Conservation (phyloP, 2,797 vertebrate genomes). For the Arctocebus calabarensis region DNA sequence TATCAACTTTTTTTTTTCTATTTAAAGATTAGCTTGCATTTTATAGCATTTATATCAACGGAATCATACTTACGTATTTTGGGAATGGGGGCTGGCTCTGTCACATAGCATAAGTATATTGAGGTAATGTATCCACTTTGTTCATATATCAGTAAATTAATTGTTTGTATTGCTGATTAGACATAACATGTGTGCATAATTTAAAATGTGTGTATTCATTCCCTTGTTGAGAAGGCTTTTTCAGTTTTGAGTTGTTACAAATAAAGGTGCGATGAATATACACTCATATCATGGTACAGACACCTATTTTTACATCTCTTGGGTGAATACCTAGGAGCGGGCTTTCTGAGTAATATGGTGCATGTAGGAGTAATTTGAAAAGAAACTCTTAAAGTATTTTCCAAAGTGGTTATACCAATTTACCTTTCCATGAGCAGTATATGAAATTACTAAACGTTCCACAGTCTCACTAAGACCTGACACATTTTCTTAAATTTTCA, state of each 20-base stretch:
- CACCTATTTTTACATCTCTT: background rate
- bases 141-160: background rate
- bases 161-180: background rate
- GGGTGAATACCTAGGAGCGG: background rate
- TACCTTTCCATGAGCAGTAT: background rate
- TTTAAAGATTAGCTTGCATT: background rate
- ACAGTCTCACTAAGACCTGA: background rate
- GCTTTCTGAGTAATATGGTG: background rate
- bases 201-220: background rate
- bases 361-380: background rate
- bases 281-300: background rate
- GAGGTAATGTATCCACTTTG: background rate
- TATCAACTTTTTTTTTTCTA: background rate
- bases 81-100: background rate
- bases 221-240: background rate
- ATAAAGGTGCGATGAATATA: background rate
- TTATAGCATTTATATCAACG: background rate
- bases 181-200: background rate
- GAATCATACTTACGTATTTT: background rate
- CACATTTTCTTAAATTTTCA: background rate
- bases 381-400: background rate
- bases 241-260: background rate
- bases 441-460: background rate
- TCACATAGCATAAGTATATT: background rate
- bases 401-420: background rate